Evolutionary conservation across 2,888 invertebrate genomes (phyloP).

Genomic region (Cheilosia variabilis): DNA sequence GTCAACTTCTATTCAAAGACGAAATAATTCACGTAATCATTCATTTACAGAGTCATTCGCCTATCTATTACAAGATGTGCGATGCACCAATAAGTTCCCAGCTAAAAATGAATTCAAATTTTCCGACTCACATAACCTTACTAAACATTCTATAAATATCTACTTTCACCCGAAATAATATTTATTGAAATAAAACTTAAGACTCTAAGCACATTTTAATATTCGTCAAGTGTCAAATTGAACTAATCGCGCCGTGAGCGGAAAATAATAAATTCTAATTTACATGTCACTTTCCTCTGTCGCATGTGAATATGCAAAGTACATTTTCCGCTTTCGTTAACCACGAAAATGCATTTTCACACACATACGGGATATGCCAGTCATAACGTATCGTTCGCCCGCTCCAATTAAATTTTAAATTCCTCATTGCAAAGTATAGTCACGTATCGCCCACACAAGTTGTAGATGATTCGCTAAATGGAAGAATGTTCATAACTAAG

Average conservation of each 20-base stretch:
- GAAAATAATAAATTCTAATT: conserved; percentile 2
- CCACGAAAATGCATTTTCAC: conserved; percentile 41
- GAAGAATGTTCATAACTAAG: conserved; percentile 17
- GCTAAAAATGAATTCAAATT: too few species aligned
- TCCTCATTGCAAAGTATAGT: conserved; percentile 25
- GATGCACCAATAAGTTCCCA: too few species aligned
- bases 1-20: too few species aligned
- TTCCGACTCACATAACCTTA: too few species aligned
- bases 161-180: background rate
- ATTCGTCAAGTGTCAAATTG: conserved; percentile 6
- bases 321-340: conserved; percentile 55
- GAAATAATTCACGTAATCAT: too few species aligned
- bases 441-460: conserved; percentile 31
- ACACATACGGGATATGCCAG: background rate
- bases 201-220: background rate
- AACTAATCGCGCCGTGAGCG: conserved; percentile 8
- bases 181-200: too few species aligned
- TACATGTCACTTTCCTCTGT: conserved; percentile 1
- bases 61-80: too few species aligned
- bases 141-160: background rate
- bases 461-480: conserved; percentile 20
- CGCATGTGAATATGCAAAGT: conserved; percentile 30
- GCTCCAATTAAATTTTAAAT: conserved; percentile 34
- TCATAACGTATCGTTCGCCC: too few species aligned
- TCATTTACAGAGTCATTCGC: too few species aligned